phyloP scores from a whole-genome alignment of 2,888 invertebrate genomes.

The Pristionchus arcanus region DNA sequence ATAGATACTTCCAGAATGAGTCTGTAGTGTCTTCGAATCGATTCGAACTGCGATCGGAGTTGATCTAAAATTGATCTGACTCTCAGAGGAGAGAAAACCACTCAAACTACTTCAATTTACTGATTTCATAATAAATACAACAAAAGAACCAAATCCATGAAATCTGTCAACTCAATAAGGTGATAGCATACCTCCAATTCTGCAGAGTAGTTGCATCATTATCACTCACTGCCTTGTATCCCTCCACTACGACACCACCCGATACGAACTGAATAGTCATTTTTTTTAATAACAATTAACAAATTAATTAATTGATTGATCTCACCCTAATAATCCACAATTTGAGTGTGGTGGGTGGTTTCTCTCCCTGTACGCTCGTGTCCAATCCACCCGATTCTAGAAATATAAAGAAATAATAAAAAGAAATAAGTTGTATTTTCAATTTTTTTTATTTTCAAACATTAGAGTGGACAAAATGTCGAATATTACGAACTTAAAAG shows the following conservation, averaged over 20 bases:
- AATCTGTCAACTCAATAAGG: too few relatives aligned
- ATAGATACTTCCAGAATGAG: conserved; percentile 42
- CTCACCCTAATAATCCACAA: conserved; percentile 44
- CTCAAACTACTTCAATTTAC: too few relatives aligned
- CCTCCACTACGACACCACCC: conserved; percentile 47
- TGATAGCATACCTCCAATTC: conserved; percentile 39
- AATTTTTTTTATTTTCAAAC: too few relatives aligned
- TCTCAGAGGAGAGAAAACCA: too few relatives aligned
- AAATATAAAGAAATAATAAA: too few relatives aligned
- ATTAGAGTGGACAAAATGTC: too few relatives aligned
- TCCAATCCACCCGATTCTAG: background rate
- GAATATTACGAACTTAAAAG: background rate
- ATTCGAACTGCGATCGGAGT: conserved; percentile 39
- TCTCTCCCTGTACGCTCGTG: background rate
- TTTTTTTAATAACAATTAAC: background rate
- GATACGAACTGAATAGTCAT: background rate
- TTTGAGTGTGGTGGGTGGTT: conserved; percentile 22
- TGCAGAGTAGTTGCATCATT: conserved; percentile 28
- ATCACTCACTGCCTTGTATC: conserved; percentile 47
- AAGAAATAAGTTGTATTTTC: too few relatives aligned
- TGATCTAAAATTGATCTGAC: background rate
- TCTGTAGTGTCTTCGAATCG: background rate
- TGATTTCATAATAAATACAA: too few relatives aligned
- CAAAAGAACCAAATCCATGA: too few relatives aligned
- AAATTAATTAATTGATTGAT: background rate